phyloP scores from a whole-genome alignment of 2,113 vertebrate genomes.

The Microtus richardsoni region DNA sequence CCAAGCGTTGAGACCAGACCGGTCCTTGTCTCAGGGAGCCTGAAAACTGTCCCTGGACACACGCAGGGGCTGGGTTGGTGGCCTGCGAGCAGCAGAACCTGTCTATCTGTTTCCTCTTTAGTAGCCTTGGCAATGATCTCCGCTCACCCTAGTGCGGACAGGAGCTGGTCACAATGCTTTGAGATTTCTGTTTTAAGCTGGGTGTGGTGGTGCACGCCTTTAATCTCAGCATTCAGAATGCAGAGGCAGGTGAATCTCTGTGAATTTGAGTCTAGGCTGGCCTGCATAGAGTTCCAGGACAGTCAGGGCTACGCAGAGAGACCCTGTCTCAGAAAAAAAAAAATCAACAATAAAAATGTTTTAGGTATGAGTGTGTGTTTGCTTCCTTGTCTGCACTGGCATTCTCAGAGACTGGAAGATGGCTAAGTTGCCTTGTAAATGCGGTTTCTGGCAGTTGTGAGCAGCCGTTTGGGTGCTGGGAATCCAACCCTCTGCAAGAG shows the following conservation, averaged over 20 bases:
- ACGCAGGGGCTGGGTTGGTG: neutral
- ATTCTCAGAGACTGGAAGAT: neutral
- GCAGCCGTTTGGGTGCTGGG: neutral
- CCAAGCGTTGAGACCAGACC: slow-evolving; percentile 45
- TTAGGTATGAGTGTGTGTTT: neutral
- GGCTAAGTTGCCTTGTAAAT: neutral
- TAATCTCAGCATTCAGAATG: neutral
- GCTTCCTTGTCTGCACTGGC: neutral
- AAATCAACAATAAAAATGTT: neutral
- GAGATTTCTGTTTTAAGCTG: neutral
- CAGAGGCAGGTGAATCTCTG: neutral
- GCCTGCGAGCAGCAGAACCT: neutral
- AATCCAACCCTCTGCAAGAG: neutral
- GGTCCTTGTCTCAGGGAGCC: neutral
- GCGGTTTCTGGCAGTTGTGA: neutral
- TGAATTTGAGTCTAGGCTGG: neutral
- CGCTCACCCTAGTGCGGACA: neutral
- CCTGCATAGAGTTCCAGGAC: neutral
- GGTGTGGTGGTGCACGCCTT: neutral
- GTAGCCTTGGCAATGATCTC: neutral
- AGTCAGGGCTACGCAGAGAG: neutral
- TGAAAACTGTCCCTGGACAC: neutral
- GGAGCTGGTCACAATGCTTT: neutral
- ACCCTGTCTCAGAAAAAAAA: neutral
- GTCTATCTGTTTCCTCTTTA: neutral